Evolutionary conservation across 2,113 vertebrate genomes (phyloP).

Genomic region (Cheilinus undulatus): DNA sequence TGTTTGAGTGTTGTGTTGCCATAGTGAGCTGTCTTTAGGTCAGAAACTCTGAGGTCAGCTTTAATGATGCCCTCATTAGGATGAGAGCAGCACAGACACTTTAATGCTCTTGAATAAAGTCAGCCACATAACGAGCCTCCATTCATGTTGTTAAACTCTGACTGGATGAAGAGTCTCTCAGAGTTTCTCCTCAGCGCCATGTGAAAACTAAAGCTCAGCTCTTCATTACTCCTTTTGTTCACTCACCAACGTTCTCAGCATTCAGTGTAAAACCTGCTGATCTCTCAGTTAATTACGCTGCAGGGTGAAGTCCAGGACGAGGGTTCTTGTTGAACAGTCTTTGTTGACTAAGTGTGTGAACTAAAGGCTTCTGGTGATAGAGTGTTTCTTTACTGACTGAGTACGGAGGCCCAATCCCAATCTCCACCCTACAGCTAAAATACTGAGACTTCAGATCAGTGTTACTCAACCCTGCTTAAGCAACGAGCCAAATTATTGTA

Average conservation of each 20-base stretch:
- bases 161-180: constrained; percentile 33
- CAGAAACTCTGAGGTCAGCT: constrained; percentile 43
- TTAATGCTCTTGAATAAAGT: constrained; percentile 27
- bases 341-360: constrained; percentile 12
- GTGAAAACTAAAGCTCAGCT: constrained; percentile 19
- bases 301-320: not conserved
- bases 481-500: too few species aligned
- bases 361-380: not conserved
- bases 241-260: constrained; percentile 21
- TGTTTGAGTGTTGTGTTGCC: not conserved
- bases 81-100: constrained; percentile 16
- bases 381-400: not conserved
- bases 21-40: constrained; percentile 9
- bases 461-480: too few species aligned
- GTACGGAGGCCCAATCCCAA: too few species aligned
- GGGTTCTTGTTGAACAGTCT: not conserved
- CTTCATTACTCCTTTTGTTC: not conserved
- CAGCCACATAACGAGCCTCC: constrained; percentile 51
- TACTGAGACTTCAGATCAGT: too few species aligned
- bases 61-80: constrained; percentile 48
- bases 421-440: too few species aligned
- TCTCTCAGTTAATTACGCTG: constrained; percentile 10
- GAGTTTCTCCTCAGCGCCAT: constrained; percentile 11
- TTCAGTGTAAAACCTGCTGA: not conserved
- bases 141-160: constrained; percentile 19